Evolutionary conservation across 2,113 vertebrate genomes (phyloP).

Genomic region (Oryzias woworae): DNA sequence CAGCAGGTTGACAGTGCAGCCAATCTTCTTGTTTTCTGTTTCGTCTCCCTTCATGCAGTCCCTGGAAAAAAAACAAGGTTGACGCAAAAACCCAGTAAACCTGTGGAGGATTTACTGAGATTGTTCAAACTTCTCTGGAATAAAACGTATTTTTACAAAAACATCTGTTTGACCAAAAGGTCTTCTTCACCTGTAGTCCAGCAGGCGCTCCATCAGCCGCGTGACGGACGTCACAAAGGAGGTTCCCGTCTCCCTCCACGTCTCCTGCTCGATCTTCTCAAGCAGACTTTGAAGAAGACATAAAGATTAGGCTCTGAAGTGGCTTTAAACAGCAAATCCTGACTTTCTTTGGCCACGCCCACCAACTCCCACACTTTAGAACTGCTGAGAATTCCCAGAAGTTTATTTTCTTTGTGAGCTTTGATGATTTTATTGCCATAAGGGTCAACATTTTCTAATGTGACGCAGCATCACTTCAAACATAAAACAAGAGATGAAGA

Average conservation of each 20-base stretch:
- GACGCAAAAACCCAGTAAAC: not conserved
- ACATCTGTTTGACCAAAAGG: too few species aligned
- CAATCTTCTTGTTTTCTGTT: slow-evolving; percentile 97
- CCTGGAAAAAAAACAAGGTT: slow-evolving; percentile 56
- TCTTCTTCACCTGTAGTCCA: slow-evolving; percentile 88
- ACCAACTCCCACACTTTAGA: too few species aligned
- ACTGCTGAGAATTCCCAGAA: too few species aligned
- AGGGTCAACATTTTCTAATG: too few species aligned
- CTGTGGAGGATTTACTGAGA: too few species aligned
- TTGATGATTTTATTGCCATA: too few species aligned
- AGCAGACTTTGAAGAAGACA: slow-evolving; percentile 79
- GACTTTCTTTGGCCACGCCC: too few species aligned
- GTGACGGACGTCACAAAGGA: slow-evolving; percentile 97
- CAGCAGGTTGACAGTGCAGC: slow-evolving; percentile 96
- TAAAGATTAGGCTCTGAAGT: not conserved
- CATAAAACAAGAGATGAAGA: too few species aligned
- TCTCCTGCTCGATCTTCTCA: slow-evolving; percentile 98
- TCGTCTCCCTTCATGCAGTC: slow-evolving; percentile 99
- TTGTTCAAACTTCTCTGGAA: too few species aligned
- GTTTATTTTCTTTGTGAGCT: too few species aligned
- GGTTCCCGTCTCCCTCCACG: slow-evolving; percentile 94
- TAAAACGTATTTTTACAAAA: too few species aligned
- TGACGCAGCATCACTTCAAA: too few species aligned
- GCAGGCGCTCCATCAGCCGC: slow-evolving; percentile 95
- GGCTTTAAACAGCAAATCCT: not conserved